A percentile compares a stretch with the other conserved stretches of the same genome.
Conservation (phyloP, 2,113 vertebrate species). For the Megaleporinus macrocephalus region DNA sequence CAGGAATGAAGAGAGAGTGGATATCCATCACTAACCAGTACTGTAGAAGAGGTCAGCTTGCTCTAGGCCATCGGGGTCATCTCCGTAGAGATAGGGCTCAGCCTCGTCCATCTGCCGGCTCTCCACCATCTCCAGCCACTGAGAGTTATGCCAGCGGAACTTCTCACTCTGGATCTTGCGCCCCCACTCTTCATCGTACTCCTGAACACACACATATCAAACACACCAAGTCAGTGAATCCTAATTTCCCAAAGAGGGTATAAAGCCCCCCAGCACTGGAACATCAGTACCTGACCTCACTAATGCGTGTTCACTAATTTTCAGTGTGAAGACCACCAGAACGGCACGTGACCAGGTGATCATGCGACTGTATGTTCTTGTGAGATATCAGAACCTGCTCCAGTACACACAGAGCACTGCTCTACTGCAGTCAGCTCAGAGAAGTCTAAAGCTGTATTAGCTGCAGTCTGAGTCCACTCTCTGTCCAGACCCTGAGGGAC, state of each 20-base stretch:
- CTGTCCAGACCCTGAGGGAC: background rate
- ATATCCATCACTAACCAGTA: conserved; percentile 76
- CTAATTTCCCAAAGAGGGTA: no score
- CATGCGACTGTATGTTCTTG: no score
- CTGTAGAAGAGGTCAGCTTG: conserved; percentile 88
- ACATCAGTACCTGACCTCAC: no score
- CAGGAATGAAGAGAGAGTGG: background rate
- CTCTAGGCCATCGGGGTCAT: conserved; percentile 85
- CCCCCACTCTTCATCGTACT: conserved; percentile 80
- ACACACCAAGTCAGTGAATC: no score
- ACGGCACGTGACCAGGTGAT: no score
- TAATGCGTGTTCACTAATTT: no score
- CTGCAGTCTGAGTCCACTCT: background rate
- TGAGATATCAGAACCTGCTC: no score
- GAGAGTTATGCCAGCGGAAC: conserved; percentile 92
- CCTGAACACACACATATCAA: conserved; percentile 39
- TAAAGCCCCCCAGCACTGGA: no score
- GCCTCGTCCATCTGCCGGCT: conserved; percentile 87
- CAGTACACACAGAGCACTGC: background rate
- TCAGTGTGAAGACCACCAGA: no score
- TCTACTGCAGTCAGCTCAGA: no score
- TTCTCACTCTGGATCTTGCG: conserved; percentile 91
- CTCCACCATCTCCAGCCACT: conserved; percentile 96
- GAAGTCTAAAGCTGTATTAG: no score
- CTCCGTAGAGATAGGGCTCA: conserved; percentile 83